Percentiles rank a stretch among this genome's conserved stretches.
Evolutionary conservation across 2,113 vertebrate species (phyloP).

Genomic region (Mystacornis crossleyi): DNA sequence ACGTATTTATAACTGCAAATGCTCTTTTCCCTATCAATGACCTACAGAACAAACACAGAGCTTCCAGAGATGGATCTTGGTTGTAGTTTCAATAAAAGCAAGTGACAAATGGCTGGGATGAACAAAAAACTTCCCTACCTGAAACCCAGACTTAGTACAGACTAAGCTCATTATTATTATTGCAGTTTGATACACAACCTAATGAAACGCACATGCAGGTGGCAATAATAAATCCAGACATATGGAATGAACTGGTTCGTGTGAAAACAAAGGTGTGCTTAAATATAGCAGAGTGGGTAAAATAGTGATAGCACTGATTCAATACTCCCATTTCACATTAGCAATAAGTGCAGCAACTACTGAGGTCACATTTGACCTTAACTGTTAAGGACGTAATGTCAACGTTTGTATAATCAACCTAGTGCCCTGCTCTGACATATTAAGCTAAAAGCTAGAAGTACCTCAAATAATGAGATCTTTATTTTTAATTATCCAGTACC

Average conservation of each 20-base stretch:
- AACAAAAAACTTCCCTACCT: not conserved
- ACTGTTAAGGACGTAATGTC: not conserved
- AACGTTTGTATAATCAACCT: slow-evolving; percentile 6
- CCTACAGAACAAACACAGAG: not conserved
- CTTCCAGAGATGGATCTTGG: not conserved
- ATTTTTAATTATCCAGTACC: slow-evolving; percentile 13
- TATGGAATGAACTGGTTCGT: rapidly evolving
- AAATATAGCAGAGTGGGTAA: not conserved
- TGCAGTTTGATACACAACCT: not conserved
- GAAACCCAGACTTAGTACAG: not conserved
- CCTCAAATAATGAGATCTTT: slow-evolving; percentile 30
- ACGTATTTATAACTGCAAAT: not conserved
- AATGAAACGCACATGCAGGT: not conserved
- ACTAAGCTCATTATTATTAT: not conserved
- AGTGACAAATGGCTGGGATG: not conserved
- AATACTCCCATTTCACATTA: not conserved
- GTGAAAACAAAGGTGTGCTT: not conserved
- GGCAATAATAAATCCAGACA: not conserved
- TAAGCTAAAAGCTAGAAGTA: slow-evolving; percentile 18
- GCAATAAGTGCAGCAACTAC: not conserved
- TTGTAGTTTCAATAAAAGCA: not conserved
- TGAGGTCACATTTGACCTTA: not conserved
- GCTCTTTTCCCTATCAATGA: not conserved
- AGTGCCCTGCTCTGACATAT: not conserved
- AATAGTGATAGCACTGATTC: not conserved